phyloP scores from a whole-genome alignment of 2,113 vertebrate genomes.

The Eurypyga helias region DNA sequence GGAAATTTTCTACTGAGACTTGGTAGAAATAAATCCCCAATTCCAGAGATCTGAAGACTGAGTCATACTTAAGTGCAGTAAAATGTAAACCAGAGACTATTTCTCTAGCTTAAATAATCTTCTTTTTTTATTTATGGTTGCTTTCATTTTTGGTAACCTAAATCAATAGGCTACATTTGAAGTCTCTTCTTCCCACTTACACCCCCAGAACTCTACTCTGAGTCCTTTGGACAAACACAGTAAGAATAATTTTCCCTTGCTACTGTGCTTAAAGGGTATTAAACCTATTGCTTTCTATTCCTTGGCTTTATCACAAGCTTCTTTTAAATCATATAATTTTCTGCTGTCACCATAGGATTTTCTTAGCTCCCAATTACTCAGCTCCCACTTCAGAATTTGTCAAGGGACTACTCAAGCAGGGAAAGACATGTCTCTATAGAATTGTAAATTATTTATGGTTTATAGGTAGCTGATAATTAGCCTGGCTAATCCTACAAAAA shows the following conservation, averaged over 20 bases:
- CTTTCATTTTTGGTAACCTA: neutral
- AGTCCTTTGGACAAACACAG: neutral
- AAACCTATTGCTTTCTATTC: neutral
- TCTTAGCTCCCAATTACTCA: neutral
- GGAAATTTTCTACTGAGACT: neutral
- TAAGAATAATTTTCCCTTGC: neutral
- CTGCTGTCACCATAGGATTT: neutral
- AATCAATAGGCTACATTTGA: neutral
- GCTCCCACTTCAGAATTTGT: neutral
- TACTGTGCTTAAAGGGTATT: neutral
- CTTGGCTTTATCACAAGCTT: neutral
- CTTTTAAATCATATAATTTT: neutral
- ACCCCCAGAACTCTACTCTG: neutral
- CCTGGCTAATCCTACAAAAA: neutral
- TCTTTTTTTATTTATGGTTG: neutral
- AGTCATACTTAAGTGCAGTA: neutral
- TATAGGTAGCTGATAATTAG: neutral
- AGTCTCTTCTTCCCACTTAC: fast-evolving
- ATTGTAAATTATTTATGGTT: neutral
- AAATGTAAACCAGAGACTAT: neutral
- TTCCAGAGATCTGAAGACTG: neutral
- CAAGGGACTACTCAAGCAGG: neutral
- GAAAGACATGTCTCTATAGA: neutral
- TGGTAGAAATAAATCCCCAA: neutral
- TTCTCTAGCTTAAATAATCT: neutral